phyloP scores from a whole-genome alignment of 2,888 invertebrate species.

The Calliphora vomitoria region DNA sequence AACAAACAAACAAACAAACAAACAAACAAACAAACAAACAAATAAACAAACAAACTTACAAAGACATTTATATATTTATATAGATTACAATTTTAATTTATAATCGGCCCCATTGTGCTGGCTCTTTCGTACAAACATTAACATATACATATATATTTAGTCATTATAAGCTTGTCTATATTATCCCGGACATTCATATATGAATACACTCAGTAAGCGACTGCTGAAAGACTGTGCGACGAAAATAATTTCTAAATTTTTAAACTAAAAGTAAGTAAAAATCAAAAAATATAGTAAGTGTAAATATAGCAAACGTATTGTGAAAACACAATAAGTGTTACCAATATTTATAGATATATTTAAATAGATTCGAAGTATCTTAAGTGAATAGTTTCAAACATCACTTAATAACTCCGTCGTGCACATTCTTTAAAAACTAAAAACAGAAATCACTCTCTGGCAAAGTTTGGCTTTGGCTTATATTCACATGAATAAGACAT shows the following conservation, averaged over 20 bases:
- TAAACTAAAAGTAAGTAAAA: too few species aligned
- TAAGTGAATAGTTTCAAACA: neutral
- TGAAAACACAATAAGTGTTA: too few species aligned
- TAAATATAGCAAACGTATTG: too few species aligned
- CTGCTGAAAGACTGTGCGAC: neutral
- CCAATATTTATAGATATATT: too few species aligned
- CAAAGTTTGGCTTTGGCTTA: conserved; percentile 52
- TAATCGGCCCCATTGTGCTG: neutral
- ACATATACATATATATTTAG: neutral
- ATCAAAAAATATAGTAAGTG: too few species aligned
- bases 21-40: too few species aligned
- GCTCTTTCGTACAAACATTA: neutral
- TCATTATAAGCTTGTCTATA: conserved; percentile 18
- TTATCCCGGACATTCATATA: conserved; percentile 26
- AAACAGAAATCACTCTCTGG: conserved; percentile 15
- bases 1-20: too few species aligned
- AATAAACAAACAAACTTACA: too few species aligned
- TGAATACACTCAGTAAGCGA: neutral
- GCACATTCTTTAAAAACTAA: conserved; percentile 25
- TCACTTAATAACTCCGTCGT: neutral
- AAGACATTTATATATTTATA: too few species aligned
- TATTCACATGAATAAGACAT: conserved; percentile 26
- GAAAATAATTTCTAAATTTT: neutral
- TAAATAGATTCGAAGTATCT: too few species aligned
- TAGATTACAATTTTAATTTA: too few species aligned